Percentiles rank a stretch among this genome's conserved stretches.
These are phyloP conservation scores for Melieria omissa DNA, from an alignment of 2,888 invertebrate genomes.

Conservation along the genomic window DNA sequence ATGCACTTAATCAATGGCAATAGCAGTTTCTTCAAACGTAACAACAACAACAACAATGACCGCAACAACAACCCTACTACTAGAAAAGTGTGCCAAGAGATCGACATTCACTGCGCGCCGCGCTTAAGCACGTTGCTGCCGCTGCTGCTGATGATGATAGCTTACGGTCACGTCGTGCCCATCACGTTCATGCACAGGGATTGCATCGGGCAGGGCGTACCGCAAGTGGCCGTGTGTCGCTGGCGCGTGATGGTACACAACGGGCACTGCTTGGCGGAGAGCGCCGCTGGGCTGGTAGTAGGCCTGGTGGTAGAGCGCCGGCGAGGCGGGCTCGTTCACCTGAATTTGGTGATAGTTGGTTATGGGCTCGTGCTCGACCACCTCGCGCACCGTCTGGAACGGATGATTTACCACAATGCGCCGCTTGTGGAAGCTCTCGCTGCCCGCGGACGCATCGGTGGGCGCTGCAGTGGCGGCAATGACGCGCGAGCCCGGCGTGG, in stretches of 20 bases:
- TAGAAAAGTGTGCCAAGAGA: neutral
- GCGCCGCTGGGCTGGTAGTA: conserved; percentile 57
- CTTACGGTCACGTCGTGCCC: conserved; percentile 14
- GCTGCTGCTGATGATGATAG: conserved; percentile 18
- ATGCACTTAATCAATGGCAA: conserved; percentile 29
- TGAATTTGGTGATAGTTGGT: conserved; percentile 71
- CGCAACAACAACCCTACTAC: neutral
- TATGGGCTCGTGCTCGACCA: conserved; percentile 71
- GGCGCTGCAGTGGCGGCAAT: conserved; percentile 71
- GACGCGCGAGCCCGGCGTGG: conserved; percentile 68
- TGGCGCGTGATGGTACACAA: conserved; percentile 18
- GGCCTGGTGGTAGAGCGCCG: conserved; percentile 51
- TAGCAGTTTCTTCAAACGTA: conserved; percentile 3
- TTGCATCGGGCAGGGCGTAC: conserved; percentile 27
- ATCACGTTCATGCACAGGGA: conserved; percentile 23
- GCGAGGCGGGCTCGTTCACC: conserved; percentile 69
- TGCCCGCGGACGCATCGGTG: conserved; percentile 67
- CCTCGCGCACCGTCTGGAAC: conserved; percentile 72
- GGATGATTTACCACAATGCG: conserved; percentile 73
- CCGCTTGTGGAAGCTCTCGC: conserved; percentile 71
- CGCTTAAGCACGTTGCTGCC: conserved; percentile 8
- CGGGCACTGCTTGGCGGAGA: conserved; percentile 31
- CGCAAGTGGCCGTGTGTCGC: conserved; percentile 32
- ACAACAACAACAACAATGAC: conserved; percentile 25
- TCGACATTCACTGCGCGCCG: neutral